Evolutionary conservation across 2,888 invertebrate genomes (phyloP).

Genomic region (Idaea biselata): DNA sequence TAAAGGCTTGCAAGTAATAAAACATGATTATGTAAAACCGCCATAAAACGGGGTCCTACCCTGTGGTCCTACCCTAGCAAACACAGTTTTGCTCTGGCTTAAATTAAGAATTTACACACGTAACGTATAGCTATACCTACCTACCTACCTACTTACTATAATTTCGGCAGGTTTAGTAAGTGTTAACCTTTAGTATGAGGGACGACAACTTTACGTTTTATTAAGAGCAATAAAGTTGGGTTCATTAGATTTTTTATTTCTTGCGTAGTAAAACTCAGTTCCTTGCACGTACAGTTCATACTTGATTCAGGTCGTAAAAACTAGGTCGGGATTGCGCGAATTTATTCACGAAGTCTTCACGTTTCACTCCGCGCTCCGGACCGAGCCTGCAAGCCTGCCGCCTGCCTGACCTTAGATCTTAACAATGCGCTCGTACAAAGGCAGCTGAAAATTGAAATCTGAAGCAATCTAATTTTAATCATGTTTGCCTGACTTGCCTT

Average conservation of each 20-base stretch:
- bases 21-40: neutral
- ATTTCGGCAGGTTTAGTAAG: slow-evolving; percentile 29
- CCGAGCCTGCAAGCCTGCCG: slow-evolving; percentile 28
- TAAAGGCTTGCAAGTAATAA: neutral
- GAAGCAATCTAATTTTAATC: neutral
- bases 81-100: neutral
- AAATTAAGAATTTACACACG: neutral
- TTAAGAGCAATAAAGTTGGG: slow-evolving; percentile 55
- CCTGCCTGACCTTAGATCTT: slow-evolving; percentile 27
- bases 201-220: slow-evolving; percentile 55
- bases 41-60: neutral
- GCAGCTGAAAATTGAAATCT: neutral
- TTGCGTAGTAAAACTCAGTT: slow-evolving; percentile 53
- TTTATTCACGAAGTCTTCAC: slow-evolving; percentile 53
- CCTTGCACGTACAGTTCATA: slow-evolving; percentile 58
- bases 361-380: slow-evolving; percentile 5
- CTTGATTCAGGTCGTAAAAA: slow-evolving; percentile 63
- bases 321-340: slow-evolving; percentile 53
- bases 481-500: neutral
- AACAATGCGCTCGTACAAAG: neutral
- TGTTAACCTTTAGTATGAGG: slow-evolving; percentile 41
- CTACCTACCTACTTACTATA: neutral
- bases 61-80: neutral
- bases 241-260: slow-evolving; percentile 68
- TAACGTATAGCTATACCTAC: neutral